These are phyloP conservation scores for Genyomyrus donnyi DNA, from an alignment of 2,113 vertebrate genomes.

Conservation along the genomic window DNA sequence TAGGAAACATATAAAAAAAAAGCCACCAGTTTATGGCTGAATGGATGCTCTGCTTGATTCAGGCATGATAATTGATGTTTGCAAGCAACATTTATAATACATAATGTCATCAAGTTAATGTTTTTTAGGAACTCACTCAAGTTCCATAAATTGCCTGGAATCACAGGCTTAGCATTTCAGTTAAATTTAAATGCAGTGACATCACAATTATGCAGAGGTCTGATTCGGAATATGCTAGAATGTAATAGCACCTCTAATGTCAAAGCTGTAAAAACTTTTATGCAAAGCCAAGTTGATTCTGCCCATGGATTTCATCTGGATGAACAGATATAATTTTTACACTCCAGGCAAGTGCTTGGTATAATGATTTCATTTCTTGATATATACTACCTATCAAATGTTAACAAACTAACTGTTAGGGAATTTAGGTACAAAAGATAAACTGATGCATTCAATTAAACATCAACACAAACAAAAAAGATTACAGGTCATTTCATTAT, in stretches of 20 bases:
- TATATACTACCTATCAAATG: background rate
- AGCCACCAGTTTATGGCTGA: background rate
- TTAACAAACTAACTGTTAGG: background rate
- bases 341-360: background rate
- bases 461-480: background rate
- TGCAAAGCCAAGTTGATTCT: background rate
- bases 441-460: background rate
- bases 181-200: background rate
- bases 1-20: background rate
- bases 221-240: background rate
- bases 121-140: background rate
- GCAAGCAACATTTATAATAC: background rate
- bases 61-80: background rate
- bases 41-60: background rate
- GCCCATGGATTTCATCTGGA: background rate
- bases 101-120: background rate
- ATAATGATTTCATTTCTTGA: background rate
- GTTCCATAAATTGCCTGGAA: background rate
- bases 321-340: background rate
- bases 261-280: background rate
- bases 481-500: background rate
- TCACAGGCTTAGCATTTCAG: background rate
- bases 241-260: background rate
- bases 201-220: background rate
- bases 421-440: background rate